Percentiles rank a stretch among this genome's conserved stretches.
Evolutionary conservation across 2,113 vertebrate species (phyloP).

Genomic region (Perca schrenkii): DNA sequence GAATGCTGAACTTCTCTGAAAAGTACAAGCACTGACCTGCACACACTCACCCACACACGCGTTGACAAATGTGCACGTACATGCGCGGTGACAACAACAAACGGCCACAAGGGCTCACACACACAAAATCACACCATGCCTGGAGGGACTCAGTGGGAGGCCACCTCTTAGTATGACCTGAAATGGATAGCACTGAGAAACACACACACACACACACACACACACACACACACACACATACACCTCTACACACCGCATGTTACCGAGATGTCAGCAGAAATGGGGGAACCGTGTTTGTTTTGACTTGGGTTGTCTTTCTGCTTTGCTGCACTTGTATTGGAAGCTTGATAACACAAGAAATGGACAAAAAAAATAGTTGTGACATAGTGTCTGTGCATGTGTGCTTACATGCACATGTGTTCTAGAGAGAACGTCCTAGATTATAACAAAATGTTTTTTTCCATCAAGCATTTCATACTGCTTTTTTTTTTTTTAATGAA

Average conservation of each 20-base stretch:
- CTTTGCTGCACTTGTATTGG: conserved; percentile 44
- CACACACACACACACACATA: conserved; percentile 21
- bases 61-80: neutral
- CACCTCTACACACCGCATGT: conserved; percentile 18
- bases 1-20: conserved; percentile 42
- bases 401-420: neutral
- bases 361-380: conserved; percentile 46
- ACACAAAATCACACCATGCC: conserved; percentile 42
- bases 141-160: conserved; percentile 57
- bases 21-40: conserved; percentile 6
- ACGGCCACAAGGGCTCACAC: conserved; percentile 38
- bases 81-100: conserved; percentile 20
- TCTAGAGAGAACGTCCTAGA: neutral
- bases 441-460: conserved; percentile 9
- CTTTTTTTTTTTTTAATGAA: neutral
- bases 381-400: conserved; percentile 27
- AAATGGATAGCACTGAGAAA: conserved; percentile 63
- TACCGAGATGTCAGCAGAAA: conserved; percentile 50
- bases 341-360: conserved; percentile 48
- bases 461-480: neutral
- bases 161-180: conserved; percentile 60
- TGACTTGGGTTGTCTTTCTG: conserved; percentile 65
- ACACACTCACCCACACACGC: conserved; percentile 10
- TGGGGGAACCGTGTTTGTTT: conserved; percentile 65
- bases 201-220: conserved; percentile 25